A percentile compares a stretch with the other conserved stretches of the same genome.
These are phyloP conservation scores for Coptodon bakossiorum DNA, from an alignment of 2,113 vertebrate genomes.

Conservation along the genomic window DNA sequence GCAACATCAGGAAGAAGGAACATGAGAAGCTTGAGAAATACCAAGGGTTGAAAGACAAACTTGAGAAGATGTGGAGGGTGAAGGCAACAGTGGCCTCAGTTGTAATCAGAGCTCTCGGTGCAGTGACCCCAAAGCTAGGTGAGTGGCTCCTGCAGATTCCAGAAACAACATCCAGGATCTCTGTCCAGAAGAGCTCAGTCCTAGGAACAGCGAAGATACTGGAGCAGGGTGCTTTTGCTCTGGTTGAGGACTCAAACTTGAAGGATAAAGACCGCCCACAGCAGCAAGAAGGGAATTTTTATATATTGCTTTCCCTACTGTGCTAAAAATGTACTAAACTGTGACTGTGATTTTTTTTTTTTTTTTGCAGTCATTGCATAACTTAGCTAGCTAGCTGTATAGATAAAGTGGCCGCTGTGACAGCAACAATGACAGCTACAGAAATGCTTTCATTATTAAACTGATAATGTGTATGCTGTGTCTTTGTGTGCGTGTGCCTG, in stretches of 20 bases:
- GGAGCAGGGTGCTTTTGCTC: background rate
- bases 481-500: background rate
- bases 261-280: background rate
- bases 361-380: background rate
- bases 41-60: background rate
- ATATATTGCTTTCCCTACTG: background rate
- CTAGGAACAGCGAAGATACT: background rate
- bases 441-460: background rate
- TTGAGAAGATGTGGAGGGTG: background rate
- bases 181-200: background rate
- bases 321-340: background rate
- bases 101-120: background rate
- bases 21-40: background rate
- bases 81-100: background rate
- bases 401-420: background rate
- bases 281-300: background rate
- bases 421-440: background rate
- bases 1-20: background rate
- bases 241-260: background rate
- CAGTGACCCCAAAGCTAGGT: background rate
- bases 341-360: background rate
- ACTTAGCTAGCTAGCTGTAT: background rate
- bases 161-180: background rate
- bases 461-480: background rate
- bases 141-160: background rate